Percentiles rank a stretch among this genome's conserved stretches.
Conservation (phyloP, 2,113 vertebrate species). For the Strigops habroptila region DNA sequence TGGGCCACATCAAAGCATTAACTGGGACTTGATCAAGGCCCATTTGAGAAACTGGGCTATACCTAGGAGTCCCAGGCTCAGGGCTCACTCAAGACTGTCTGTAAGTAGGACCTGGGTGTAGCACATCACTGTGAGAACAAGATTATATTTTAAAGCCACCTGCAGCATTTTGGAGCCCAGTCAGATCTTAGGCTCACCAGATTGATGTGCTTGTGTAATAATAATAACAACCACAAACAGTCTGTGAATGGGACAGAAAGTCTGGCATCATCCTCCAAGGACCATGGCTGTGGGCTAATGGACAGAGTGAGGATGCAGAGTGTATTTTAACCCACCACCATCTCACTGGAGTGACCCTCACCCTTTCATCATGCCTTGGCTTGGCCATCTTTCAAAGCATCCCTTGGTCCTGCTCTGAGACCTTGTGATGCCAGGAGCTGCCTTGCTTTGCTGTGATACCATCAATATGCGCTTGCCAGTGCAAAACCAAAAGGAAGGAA, state of each 20-base stretch:
- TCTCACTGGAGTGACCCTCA: not conserved
- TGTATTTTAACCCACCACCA: not conserved
- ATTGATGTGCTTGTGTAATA: not conserved
- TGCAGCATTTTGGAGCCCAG: not conserved
- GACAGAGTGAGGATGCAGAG: not conserved
- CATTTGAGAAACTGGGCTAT: not conserved
- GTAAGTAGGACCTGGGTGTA: not conserved
- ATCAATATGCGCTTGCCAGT: not conserved
- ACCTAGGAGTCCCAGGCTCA: not conserved
- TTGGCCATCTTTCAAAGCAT: not conserved
- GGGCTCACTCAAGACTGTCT: not conserved
- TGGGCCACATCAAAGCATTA: not conserved
- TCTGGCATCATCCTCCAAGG: not conserved
- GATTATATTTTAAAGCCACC: not conserved
- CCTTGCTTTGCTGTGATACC: accelerated
- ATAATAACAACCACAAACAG: not conserved
- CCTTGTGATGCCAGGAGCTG: not conserved
- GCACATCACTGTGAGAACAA: not conserved
- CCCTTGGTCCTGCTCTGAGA: not conserved
- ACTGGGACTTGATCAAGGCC: not conserved
- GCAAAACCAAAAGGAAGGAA: not conserved
- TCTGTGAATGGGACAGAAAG: not conserved
- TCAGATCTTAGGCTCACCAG: not conserved
- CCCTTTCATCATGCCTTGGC: not conserved
- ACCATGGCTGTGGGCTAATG: not conserved